These are phyloP conservation scores for Cecidostiba fungosa DNA, from an alignment of 2,888 invertebrate genomes.

Conservation along the genomic window DNA sequence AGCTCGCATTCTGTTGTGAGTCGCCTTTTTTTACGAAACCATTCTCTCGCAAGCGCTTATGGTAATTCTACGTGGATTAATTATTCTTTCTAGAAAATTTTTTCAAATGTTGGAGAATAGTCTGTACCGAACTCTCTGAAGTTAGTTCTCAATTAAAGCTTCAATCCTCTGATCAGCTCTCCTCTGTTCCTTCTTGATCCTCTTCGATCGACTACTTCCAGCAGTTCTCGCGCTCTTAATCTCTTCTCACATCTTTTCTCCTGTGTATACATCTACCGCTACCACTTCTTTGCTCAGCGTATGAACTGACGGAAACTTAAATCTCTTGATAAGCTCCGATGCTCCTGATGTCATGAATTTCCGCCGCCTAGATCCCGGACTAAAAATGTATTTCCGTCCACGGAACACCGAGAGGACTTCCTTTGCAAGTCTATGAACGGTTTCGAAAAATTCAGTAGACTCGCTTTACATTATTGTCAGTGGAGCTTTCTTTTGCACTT, in stretches of 20 bases:
- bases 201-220: slow-evolving; percentile 33
- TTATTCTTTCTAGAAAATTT: background rate
- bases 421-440: slow-evolving; percentile 57
- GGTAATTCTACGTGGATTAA: background rate
- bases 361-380: slow-evolving; percentile 43
- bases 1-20: slow-evolving; percentile 65
- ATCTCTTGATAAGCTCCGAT: slow-evolving; percentile 76
- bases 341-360: slow-evolving; percentile 50
- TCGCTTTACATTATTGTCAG: background rate
- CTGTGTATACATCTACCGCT: background rate
- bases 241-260: slow-evolving; percentile 62
- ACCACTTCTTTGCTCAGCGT: slow-evolving; percentile 35
- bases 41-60: background rate
- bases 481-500: background rate
- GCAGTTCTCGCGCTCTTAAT: slow-evolving; percentile 49
- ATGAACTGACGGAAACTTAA: slow-evolving; percentile 73
- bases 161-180: background rate
- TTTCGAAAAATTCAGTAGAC: slow-evolving; percentile 46
- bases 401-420: background rate
- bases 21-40: background rate
- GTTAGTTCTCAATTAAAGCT: background rate
- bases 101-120: background rate
- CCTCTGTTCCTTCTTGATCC: background rate
- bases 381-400: slow-evolving; percentile 55
- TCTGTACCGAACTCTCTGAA: background rate